Evolutionary conservation across 2,888 invertebrate species (phyloP), one percentile per base, ranked within the genome.

Genomic region (Sycophila texana): DNA sequence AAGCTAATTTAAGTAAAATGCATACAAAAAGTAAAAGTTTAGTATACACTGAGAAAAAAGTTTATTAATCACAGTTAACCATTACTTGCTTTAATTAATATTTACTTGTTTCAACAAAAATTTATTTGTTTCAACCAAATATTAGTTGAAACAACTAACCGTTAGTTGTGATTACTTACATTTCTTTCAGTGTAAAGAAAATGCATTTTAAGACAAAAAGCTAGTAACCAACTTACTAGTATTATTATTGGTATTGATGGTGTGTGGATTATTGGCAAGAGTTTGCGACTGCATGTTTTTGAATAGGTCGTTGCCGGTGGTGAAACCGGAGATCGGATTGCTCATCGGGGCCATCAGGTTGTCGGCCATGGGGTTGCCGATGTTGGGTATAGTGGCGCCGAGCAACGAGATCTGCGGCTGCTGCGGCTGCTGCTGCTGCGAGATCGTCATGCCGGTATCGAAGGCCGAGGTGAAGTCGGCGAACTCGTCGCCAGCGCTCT

Each of bases 381-480:
- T 78, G 76, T 85, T 86, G 22, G 87, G 83, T 73, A 87, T 84
- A 57, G 84, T 84, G 20, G 86, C 76, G 10, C 85, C 85, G 57
- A 87, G 82, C 26, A 88, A 71, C 68, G 86, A 86, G 30, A 87
- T 83, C 79, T 86, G 87, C 14, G 86, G 75, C 61, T 85, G 86
- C 20, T 85, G 84, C 58, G 83, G 73, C 26, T 18, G 84, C 51
- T 79, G 30, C 14, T 83, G 80, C 74, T 84, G 86, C 20, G 86
- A 84, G 83, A 89, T 86, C 16, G 84, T 85, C 2, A 87, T 81
- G 13, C 84, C 84, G 0, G 88, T 83, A 81, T 87, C 88, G 90
- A 96, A 96, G 12, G 96, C 96, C 63, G 94, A 93, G 81, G 92
- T 92, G 89, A 97, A 96, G 91, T 96, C 97, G 0, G 96, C 97